Evolutionary conservation across 2,113 vertebrate species (phyloP).

Genomic region (Ctenomys sociabilis): DNA sequence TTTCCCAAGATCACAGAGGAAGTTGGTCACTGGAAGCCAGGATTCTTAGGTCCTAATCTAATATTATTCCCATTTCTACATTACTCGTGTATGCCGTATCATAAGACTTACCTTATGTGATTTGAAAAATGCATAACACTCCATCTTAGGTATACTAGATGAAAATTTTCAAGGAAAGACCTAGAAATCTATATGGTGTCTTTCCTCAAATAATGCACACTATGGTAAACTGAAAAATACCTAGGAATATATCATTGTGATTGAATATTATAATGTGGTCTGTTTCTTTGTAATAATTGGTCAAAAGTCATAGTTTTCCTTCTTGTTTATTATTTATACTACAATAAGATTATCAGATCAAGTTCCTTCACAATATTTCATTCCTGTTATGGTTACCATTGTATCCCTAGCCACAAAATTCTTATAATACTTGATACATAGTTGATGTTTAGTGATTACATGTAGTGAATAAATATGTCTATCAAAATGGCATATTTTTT

Average conservation of each 20-base stretch:
- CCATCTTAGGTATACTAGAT: background rate
- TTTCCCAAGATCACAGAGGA: background rate
- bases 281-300: background rate
- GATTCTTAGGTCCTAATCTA: background rate
- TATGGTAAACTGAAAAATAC: background rate
- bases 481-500: background rate
- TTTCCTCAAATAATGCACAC: background rate
- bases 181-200: background rate
- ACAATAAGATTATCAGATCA: background rate
- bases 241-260: background rate
- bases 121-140: background rate
- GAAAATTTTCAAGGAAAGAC: background rate
- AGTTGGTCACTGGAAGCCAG: background rate
- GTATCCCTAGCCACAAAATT: background rate
- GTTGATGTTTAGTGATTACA: conserved; percentile 1
- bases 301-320: conserved; percentile 8
- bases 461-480: background rate
- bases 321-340: background rate
- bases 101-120: background rate
- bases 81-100: background rate
- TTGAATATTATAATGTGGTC: background rate
- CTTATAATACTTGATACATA: background rate
- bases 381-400: background rate
- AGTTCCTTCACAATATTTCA: background rate
- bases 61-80: background rate